A percentile compares a stretch with the other conserved stretches of the same genome.
These are phyloP conservation scores for Aproaerema taeniolella DNA, from an alignment of 2,888 invertebrate genomes.

Conservation along the genomic window DNA sequence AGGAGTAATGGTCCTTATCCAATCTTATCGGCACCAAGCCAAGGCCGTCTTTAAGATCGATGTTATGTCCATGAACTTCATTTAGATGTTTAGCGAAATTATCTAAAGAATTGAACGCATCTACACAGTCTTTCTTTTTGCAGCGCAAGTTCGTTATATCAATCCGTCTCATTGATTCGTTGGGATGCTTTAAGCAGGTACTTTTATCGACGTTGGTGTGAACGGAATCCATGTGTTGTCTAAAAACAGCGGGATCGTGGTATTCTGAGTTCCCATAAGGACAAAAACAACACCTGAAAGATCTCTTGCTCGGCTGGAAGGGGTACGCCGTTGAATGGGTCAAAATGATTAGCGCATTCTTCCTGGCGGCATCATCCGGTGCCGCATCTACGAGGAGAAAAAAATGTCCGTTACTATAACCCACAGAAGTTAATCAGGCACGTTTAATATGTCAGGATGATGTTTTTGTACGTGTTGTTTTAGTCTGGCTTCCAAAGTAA, in stretches of 20 bases:
- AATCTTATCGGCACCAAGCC: constrained; percentile 5
- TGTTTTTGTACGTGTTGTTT: constrained; percentile 1
- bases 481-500: background rate
- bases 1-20: background rate
- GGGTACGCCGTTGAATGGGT: constrained; percentile 28
- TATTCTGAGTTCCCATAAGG: background rate
- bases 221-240: constrained; percentile 16
- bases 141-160: constrained; percentile 21
- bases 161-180: constrained; percentile 11
- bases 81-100: constrained; percentile 14
- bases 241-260: constrained; percentile 15
- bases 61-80: constrained; percentile 10
- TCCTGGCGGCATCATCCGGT: constrained; percentile 17
- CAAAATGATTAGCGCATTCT: constrained; percentile 28
- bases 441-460: background rate
- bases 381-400: background rate
- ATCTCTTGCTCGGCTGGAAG: constrained; percentile 22
- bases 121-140: constrained; percentile 9
- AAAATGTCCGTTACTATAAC: background rate
- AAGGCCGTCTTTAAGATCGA: constrained; percentile 12
- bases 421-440: background rate
- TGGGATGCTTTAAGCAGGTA: constrained; percentile 12
- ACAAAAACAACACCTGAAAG: constrained; percentile 24
- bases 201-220: constrained; percentile 15
- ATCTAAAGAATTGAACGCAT: constrained; percentile 12